Evolutionary conservation across 64 coral and sea anemone species (phyloP).

Genomic region (Anthopleura sola): DNA sequence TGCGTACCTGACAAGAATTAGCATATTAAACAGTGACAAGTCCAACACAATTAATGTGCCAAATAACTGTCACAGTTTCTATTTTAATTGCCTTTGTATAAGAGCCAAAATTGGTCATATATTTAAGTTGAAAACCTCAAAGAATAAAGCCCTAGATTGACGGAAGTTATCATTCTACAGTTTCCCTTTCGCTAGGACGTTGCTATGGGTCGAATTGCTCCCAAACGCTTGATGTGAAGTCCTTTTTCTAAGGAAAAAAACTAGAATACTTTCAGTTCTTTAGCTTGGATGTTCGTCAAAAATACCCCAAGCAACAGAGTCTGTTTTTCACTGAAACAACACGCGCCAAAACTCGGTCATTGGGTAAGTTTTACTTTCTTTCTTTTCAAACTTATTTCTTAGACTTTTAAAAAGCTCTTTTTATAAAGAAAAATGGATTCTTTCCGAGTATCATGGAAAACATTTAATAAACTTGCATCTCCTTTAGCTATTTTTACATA

Average conservation of each 20-base stretch:
- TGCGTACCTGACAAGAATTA: background rate
- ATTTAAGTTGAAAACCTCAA: too few species aligned
- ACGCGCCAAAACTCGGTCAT: background rate
- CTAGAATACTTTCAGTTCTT: background rate
- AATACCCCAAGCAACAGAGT: background rate
- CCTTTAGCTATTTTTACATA: background rate
- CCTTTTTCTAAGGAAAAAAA: background rate
- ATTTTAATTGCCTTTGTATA: background rate
- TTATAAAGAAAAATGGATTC: background rate
- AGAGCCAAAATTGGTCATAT: slow-evolving; percentile 2
- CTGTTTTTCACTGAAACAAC: background rate
- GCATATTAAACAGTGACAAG: background rate
- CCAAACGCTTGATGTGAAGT: background rate
- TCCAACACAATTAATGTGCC: too few species aligned
- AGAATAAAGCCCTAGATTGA: background rate
- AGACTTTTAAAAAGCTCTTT: background rate
- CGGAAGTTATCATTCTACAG: background rate
- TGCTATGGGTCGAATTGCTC: background rate
- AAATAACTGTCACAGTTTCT: background rate
- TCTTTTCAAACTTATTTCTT: background rate
- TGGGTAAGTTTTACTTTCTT: background rate
- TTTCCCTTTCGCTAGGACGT: background rate
- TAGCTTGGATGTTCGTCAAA: background rate
- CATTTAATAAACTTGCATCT: background rate
- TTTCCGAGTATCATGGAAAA: background rate